These are phyloP conservation scores for Oedothorax gibbosus DNA, from an alignment of 1,140 invertebrate species.

Conservation along the genomic window DNA sequence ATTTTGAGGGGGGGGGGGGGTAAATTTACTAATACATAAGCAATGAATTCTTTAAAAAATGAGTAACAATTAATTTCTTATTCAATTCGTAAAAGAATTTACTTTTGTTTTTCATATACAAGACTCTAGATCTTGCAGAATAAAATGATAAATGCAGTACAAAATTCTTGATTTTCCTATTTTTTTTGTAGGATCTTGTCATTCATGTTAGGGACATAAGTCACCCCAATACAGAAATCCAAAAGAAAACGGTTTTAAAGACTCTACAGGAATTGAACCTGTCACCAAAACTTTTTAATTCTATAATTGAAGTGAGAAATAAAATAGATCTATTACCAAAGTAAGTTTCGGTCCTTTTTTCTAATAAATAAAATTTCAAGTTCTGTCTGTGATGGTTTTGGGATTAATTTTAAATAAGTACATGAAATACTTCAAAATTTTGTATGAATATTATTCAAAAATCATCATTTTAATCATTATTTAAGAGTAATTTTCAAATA, in stretches of 20 bases:
- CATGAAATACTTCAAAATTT: too few species aligned
- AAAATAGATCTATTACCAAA: conserved; percentile 77
- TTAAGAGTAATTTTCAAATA: too few species aligned
- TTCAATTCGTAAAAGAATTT: not conserved
- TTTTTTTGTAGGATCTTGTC: conserved; percentile 78
- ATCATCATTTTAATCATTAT: too few species aligned
- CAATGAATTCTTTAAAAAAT: too few species aligned
- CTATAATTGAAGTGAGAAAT: conserved; percentile 84
- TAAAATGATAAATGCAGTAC: not conserved
- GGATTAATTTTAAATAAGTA: too few species aligned
- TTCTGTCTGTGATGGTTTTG: too few species aligned
- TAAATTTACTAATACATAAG: too few species aligned
- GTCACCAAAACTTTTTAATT: conserved; percentile 71
- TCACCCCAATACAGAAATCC: conserved; percentile 79
- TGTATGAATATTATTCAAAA: too few species aligned
- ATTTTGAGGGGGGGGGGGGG: too few species aligned
- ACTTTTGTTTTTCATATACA: not conserved
- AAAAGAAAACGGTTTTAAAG: conserved; percentile 78
- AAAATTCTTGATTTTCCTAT: not conserved
- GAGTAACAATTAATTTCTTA: not conserved
- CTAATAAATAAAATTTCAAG: too few species aligned
- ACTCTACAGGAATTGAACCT: conserved; percentile 77
- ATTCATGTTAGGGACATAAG: conserved; percentile 86
- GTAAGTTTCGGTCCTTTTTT: not conserved
- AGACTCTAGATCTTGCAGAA: not conserved